phyloP scores from a whole-genome alignment of 1,140 invertebrate genomes.

The Eumaeus atala region DNA sequence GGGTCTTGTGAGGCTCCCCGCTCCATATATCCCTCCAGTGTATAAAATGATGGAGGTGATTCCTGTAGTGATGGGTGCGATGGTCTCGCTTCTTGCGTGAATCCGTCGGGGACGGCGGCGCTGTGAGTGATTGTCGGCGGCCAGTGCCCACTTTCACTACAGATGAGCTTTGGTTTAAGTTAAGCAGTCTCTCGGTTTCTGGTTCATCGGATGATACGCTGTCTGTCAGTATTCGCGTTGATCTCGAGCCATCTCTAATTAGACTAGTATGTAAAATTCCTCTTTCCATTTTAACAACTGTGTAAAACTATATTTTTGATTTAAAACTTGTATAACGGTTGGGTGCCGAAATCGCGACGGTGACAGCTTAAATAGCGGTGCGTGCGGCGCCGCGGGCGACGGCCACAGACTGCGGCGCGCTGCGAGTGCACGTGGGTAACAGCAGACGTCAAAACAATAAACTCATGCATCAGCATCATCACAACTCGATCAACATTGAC shows the following conservation, averaged over 20 bases:
- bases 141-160: conserved; percentile 40
- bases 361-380: conserved; percentile 26
- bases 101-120: conserved; percentile 67
- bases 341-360: conserved; percentile 18
- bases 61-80: conserved; percentile 61
- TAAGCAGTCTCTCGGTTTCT: conserved; percentile 60
- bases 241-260: conserved; percentile 37
- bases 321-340: conserved; percentile 23
- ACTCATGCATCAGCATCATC: too few relatives aligned
- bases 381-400: conserved; percentile 49
- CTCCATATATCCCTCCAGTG: conserved; percentile 67
- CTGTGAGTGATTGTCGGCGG: conserved; percentile 62
- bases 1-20: conserved; percentile 56
- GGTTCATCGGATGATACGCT: conserved; percentile 61
- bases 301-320: conserved; percentile 27
- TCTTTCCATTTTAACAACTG: conserved; percentile 53
- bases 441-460: conserved; percentile 44
- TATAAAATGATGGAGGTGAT: conserved; percentile 66
- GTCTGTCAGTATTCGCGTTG: conserved; percentile 46
- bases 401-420: conserved; percentile 48
- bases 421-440: conserved; percentile 47
- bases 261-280: conserved; percentile 37
- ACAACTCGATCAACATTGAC: too few relatives aligned
- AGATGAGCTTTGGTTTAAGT: conserved; percentile 40
- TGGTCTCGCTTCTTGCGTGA: conserved; percentile 56